phyloP scores from a whole-genome alignment of 2,888 invertebrate genomes.

The Eupithecia insigniata region DNA sequence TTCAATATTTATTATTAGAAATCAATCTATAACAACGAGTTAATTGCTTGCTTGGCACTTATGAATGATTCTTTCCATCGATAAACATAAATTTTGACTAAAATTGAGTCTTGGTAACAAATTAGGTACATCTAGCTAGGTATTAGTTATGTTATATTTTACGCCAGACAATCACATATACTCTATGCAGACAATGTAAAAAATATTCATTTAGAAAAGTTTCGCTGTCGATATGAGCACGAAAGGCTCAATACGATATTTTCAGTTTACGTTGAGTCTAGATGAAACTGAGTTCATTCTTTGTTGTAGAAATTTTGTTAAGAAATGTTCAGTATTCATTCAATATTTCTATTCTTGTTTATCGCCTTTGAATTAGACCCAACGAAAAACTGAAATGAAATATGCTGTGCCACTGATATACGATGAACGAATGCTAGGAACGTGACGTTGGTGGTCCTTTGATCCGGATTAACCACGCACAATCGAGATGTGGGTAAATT shows the following conservation, averaged over 20 bases:
- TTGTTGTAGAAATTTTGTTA: neutral
- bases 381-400: conserved; percentile 34
- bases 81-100: no score
- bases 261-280: neutral
- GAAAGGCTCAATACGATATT: neutral
- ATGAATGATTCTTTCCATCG: no score
- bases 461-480: conserved; percentile 14
- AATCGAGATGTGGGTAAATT: conserved; percentile 16
- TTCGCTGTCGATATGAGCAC: neutral
- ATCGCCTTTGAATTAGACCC: conserved; percentile 31
- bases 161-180: neutral
- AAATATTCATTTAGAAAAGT: neutral
- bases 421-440: conserved; percentile 40
- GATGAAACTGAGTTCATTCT: neutral
- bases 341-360: neutral
- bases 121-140: no score
- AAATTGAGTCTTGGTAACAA: no score
- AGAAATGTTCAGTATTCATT: neutral
- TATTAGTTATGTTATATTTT: no score
- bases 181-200: neutral
- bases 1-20: neutral
- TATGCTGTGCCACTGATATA: conserved; percentile 38
- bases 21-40: neutral
- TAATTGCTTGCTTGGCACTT: neutral
- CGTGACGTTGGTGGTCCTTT: conserved; percentile 40